A percentile compares a stretch with the other conserved stretches of the same genome.
Conservation (phyloP, 2,888 invertebrate species). For the Incurvaria masculella region DNA sequence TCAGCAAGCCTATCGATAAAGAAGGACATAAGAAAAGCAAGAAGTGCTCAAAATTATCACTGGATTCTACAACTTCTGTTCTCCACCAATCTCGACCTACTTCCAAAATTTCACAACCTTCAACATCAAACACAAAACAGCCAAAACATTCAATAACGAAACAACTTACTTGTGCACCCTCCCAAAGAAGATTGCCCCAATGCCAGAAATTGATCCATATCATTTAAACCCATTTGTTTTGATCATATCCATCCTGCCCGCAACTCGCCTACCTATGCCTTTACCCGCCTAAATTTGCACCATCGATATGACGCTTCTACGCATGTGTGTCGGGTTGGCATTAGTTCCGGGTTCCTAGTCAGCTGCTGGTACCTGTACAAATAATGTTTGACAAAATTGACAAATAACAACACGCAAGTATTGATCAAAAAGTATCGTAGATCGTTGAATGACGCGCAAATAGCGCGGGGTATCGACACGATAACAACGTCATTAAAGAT, state of each 20-base stretch:
- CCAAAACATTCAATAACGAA: not conserved
- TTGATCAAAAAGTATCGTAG: no score
- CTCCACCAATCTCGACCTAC: not conserved
- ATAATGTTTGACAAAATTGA: no score
- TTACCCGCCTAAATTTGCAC: no score
- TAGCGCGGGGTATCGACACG: no score
- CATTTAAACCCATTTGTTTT: not conserved
- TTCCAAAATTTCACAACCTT: not conserved
- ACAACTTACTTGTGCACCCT: not conserved
- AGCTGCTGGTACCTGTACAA: no score
- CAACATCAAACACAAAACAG: not conserved
- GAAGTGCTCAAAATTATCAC: not conserved
- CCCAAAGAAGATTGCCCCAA: conserved; percentile 3
- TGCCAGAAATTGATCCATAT: not conserved
- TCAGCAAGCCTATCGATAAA: not conserved
- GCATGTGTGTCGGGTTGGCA: no score
- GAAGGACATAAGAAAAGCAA: not conserved
- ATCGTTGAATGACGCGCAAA: no score
- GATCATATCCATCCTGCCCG: not conserved
- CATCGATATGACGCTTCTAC: no score
- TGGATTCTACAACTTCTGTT: not conserved
- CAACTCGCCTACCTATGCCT: no score
- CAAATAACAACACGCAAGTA: no score
- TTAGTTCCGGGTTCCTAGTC: no score
- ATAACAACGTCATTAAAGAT: no score